Percentiles rank a stretch among this genome's conserved stretches.
phyloP scores from a whole-genome alignment of 2,888 invertebrate genomes.

The Nomada fucata region DNA sequence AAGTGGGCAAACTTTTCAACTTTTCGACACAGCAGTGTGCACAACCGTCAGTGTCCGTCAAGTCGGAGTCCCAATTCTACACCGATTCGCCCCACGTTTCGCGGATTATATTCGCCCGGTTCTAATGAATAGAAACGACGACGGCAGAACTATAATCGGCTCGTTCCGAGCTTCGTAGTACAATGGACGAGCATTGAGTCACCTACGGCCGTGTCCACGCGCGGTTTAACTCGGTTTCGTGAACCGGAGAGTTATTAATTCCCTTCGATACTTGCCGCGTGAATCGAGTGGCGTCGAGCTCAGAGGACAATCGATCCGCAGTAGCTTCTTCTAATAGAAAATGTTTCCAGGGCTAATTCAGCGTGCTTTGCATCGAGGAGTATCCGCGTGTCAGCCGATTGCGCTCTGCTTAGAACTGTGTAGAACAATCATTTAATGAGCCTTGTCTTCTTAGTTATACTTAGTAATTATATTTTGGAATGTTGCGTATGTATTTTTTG shows the following conservation, averaged over 20 bases:
- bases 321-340: constrained; percentile 7
- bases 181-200: constrained; percentile 9
- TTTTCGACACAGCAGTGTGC: too few relatives aligned
- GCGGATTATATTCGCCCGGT: constrained; percentile 15
- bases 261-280: not conserved
- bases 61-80: constrained; percentile 27
- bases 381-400: not conserved
- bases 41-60: not conserved
- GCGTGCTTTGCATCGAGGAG: not conserved
- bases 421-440: not conserved
- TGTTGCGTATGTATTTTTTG: too few relatives aligned
- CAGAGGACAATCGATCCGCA: constrained; percentile 17
- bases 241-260: constrained; percentile 29
- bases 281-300: not conserved
- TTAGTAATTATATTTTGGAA: too few relatives aligned
- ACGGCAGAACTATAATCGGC: constrained; percentile 39
- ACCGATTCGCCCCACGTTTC: not conserved
- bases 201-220: not conserved
- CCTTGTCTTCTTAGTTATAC: too few relatives aligned
- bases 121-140: constrained; percentile 33
- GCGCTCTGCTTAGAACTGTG: not conserved
- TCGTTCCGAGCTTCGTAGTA: constrained; percentile 10
- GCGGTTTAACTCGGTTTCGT: constrained; percentile 30
- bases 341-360: constrained; percentile 12
- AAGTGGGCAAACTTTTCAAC: too few relatives aligned